Percentiles rank a stretch among this genome's conserved stretches.
These are phyloP conservation scores for Xylocampa areola DNA, from an alignment of 2,888 invertebrate species.

Conservation along the genomic window DNA sequence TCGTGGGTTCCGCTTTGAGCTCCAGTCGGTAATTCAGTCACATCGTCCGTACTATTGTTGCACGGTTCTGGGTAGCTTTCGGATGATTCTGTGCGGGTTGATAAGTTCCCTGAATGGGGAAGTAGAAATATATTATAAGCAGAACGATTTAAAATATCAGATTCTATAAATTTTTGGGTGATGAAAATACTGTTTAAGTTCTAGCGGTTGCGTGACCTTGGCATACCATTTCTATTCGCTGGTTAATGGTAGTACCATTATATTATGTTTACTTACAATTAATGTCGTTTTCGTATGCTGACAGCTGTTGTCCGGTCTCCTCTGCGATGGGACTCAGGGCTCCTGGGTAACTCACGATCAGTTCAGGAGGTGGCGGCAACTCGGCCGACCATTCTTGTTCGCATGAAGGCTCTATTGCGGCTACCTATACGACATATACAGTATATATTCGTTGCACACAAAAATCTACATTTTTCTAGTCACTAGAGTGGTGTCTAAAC, in stretches of 20 bases:
- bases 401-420: conserved; percentile 67
- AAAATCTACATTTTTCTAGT: no score
- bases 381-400: conserved; percentile 63
- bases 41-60: conserved; percentile 82
- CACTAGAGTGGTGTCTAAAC: no score
- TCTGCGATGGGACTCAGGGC: conserved; percentile 85
- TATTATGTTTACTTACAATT: conserved; percentile 72
- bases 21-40: conserved; percentile 76
- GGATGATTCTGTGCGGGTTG: conserved; percentile 81
- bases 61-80: conserved; percentile 86
- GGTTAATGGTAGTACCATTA: no score
- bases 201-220: no score
- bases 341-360: conserved; percentile 80
- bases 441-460: no score
- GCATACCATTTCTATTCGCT: no score
- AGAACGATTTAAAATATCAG: no score
- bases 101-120: conserved; percentile 73
- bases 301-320: conserved; percentile 81
- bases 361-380: conserved; percentile 77
- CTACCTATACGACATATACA: conserved; percentile 68
- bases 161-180: no score
- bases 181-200: no score
- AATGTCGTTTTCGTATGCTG: conserved; percentile 81
- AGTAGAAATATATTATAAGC: neutral
- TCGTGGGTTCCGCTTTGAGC: conserved; percentile 58